A percentile compares a stretch with the other conserved stretches of the same genome.
These are phyloP conservation scores for Ricordea florida DNA, from an alignment of 92 coral and sea anemone species.

Conservation along the genomic window DNA sequence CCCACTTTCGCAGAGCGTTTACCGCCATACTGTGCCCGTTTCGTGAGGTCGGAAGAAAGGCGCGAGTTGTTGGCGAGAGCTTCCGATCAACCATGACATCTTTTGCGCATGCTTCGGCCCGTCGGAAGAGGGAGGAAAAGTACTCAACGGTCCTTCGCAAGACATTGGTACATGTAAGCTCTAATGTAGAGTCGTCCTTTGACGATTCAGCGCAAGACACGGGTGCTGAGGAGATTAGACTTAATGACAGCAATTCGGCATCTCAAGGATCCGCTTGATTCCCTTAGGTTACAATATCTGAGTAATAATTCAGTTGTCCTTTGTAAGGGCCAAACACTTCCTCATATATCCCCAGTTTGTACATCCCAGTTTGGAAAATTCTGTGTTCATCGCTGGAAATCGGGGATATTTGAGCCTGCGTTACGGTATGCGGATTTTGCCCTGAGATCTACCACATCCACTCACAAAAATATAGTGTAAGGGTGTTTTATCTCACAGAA, in stretches of 20 bases:
- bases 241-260: not conserved
- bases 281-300: too few relatives aligned
- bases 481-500: too few relatives aligned
- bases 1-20: conserved; percentile 65
- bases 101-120: not conserved
- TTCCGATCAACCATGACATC: conserved; percentile 14
- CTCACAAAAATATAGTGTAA: too few relatives aligned
- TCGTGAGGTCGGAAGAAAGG: conserved; percentile 10
- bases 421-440: too few relatives aligned
- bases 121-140: not conserved
- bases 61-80: conserved; percentile 19
- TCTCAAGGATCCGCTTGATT: too few relatives aligned
- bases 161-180: not conserved
- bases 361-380: too few relatives aligned
- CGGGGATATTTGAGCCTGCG: too few relatives aligned
- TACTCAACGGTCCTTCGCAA: not conserved
- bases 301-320: too few relatives aligned
- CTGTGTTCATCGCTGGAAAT: too few relatives aligned
- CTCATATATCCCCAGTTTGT: too few relatives aligned
- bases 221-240: conserved; percentile 8
- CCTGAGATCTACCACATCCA: too few relatives aligned
- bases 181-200: not conserved
- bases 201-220: not conserved
- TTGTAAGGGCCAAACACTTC: too few relatives aligned
- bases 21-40: conserved; percentile 59